Evolutionary conservation across 2,888 invertebrate species (phyloP).

Genomic region (Thumatha senex): DNA sequence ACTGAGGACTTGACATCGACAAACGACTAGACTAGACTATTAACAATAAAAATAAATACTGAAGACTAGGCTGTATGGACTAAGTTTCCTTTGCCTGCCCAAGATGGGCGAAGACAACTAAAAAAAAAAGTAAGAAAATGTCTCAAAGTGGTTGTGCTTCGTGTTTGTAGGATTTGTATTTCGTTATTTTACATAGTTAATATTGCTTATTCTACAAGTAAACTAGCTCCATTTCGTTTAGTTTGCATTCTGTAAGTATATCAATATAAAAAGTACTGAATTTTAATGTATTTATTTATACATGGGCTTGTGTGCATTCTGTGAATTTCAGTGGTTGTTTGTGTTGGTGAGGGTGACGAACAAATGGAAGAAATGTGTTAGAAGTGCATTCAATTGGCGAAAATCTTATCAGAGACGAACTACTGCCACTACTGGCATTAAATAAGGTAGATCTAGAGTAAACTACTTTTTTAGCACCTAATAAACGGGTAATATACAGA

Average conservation of each 20-base stretch:
- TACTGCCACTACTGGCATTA: slow-evolving; percentile 36
- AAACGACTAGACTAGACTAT: no score
- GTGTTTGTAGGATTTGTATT: slow-evolving; percentile 49
- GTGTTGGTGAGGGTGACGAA: slow-evolving; percentile 72
- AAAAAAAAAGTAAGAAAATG: slow-evolving; percentile 56
- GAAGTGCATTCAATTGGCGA: slow-evolving; percentile 53
- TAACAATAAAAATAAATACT: no score
- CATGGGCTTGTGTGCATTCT: slow-evolving; percentile 57
- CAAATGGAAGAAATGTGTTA: slow-evolving; percentile 72
- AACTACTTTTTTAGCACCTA: slow-evolving; percentile 11
- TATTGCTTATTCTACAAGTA: slow-evolving; percentile 29
- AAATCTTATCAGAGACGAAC: slow-evolving; percentile 37
- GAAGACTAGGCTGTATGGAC: no score
- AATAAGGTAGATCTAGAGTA: slow-evolving; percentile 51
- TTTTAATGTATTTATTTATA: slow-evolving; percentile 29
- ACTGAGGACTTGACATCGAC: no score
- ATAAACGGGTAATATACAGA: slow-evolving; percentile 36
- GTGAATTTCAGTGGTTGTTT: slow-evolving; percentile 68
- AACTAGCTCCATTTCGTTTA: slow-evolving; percentile 33
- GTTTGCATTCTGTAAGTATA: slow-evolving; percentile 36
- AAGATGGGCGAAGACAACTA: slow-evolving; percentile 7
- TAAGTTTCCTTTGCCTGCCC: no score
- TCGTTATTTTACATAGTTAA: slow-evolving; percentile 26
- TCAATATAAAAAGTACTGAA: slow-evolving; percentile 7
- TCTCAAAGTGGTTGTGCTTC: slow-evolving; percentile 68